Conservation (phyloP, 2,113 vertebrate species). For the Hassar affinis region DNA sequence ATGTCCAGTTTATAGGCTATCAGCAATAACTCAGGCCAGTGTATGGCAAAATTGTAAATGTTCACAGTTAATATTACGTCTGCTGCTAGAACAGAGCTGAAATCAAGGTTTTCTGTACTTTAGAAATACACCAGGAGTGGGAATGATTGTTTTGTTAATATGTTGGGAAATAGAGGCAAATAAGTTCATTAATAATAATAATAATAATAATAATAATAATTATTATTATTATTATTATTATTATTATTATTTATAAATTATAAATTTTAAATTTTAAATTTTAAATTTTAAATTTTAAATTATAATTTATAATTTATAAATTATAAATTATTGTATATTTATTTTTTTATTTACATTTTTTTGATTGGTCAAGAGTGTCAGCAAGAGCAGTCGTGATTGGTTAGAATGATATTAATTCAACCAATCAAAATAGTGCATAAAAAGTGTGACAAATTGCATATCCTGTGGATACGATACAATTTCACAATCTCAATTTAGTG, state of each 20-base stretch:
- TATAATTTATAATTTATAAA: no score
- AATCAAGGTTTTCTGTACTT: background rate
- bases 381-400: no score
- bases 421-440: no score
- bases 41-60: slow-evolving; percentile 28
- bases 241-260: background rate
- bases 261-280: no score
- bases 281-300: no score
- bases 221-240: no score
- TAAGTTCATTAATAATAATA: background rate
- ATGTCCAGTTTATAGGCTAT: slow-evolving; percentile 19
- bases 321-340: no score
- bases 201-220: background rate
- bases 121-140: background rate
- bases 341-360: no score
- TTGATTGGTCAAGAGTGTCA: background rate
- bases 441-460: no score
- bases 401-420: no score
- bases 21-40: slow-evolving; percentile 27
- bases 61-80: slow-evolving; percentile 6
- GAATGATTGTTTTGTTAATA: background rate
- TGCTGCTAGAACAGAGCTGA: background rate
- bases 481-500: no score
- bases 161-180: background rate
- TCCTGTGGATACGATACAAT: no score